phyloP scores from a whole-genome alignment of 2,888 invertebrate species.

The Mimas tiliae region DNA sequence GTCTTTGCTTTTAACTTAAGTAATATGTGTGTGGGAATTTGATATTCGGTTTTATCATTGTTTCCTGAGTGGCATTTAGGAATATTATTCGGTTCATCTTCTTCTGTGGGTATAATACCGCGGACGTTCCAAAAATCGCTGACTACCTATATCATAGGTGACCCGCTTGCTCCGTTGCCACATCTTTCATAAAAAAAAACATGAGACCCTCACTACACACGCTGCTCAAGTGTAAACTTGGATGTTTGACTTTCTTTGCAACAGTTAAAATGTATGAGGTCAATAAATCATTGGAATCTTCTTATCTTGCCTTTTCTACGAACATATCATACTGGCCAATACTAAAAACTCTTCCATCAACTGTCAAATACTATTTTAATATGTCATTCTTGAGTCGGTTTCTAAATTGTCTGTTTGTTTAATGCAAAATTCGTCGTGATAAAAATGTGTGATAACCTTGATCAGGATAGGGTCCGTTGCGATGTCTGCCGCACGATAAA shows the following conservation, averaged over 20 bases:
- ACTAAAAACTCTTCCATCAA: background rate
- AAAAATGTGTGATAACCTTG: constrained; percentile 65
- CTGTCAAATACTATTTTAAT: background rate
- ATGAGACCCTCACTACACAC: too few relatives aligned
- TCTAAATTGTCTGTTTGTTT: background rate
- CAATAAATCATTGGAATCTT: too few relatives aligned
- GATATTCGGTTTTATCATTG: constrained; percentile 1
- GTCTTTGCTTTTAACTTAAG: constrained; percentile 11
- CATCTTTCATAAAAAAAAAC: too few relatives aligned
- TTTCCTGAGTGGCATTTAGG: background rate
- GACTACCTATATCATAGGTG: too few relatives aligned
- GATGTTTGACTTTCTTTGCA: too few relatives aligned
- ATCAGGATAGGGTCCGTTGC: constrained; percentile 56
- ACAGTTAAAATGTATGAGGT: background rate
- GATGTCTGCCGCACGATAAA: constrained; percentile 77
- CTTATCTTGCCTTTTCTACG: too few relatives aligned
- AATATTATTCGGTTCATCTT: too few relatives aligned
- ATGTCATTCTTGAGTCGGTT: background rate
- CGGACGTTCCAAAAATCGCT: too few relatives aligned
- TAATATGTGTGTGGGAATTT: background rate
- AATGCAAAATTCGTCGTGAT: background rate
- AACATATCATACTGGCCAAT: background rate
- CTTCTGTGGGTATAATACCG: too few relatives aligned
- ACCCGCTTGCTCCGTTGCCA: too few relatives aligned
- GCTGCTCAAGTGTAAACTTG: too few relatives aligned